Base-by-base conservation (phyloP, 2,113 vertebrate species). In the Brachypteracias leptosomus region DNA sequence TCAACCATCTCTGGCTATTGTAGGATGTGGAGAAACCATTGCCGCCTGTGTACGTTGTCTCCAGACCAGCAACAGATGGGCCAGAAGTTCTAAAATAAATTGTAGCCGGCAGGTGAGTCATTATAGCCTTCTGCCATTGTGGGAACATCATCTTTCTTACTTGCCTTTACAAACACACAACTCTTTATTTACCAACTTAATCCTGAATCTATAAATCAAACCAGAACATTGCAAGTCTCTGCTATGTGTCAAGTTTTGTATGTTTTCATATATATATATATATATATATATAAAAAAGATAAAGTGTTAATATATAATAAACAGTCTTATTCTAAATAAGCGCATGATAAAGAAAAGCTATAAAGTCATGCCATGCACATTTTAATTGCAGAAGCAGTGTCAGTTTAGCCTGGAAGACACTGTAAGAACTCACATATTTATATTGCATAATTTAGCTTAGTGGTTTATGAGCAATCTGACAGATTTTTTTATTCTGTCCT, bases 11-110 rank as follows among this genome's bases (percentile, higher is more conserved):
- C 96, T 99, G 99, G 96, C 99, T 99, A 93, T 99, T 99, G 96
- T 99, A 99, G 66, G 99, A 99, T 8, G 99, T 99, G 73, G 99
- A 99, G 96, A 99, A 99, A 73, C 99, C 99, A 68, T 99, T 99
- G 52, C 99, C 99, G 3, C 99, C 99, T 16, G 99, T 99, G 67
- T 99, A 99, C 5, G 99, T 99, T 1, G 99, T 99, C 96, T 99
- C 99, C 93, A 99, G 96, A 57, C 99, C 99, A 92, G 99, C 99
- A 74, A 99, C 98, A 33, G 99, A 99, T 7, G 99, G 99, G 42
- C 99, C 99, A 24, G 99, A 99, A 31, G 98, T 99, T 95, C 99
- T 99, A 70, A 22, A 98, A 83, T 29, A 90, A 28, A 70, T 59
- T 21, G 67, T 0, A 91, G 65, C 66, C 62, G 86, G 61, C 33